Base-by-base conservation (phyloP, 2,113 vertebrate genomes). In the Coptodon bakossiorum region DNA sequence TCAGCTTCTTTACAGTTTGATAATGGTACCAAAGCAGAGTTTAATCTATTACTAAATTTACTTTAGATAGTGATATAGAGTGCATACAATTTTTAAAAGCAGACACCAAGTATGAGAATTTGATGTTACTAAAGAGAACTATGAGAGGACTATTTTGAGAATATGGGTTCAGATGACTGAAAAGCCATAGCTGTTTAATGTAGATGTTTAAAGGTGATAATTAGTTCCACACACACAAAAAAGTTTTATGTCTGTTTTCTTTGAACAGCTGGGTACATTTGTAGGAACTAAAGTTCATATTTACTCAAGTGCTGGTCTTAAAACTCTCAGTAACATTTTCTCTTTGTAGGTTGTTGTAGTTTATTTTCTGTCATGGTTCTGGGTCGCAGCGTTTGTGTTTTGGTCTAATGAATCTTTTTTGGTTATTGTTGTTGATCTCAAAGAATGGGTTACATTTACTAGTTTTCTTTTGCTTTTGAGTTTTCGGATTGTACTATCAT, bases 41-140 rank as follows among this genome's bases (percentile, higher is more conserved):
- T 76, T 48, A 76, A 76, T 29, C 9, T 29, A 2, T 48, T 48
- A 11, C 1, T 76, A 17, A 48, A 48, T 17, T 29, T 48, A 76
- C 22, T 45, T 45, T 73, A 73, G 1, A 27, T 27, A 16, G 66
- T 73, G 13, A 45, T 6, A 43, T 43, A 24, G 13, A 0, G 8
- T 43, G 66, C n/a, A 4, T 45, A 27, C 3, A 45, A 4, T 24
- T 73, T 71, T 24, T 45, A 71, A 43, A 71, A 71, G 66, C 13
- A 71, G n/a, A 10, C 0, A 10, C 0, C 0, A 73, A 11, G 40
- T 73, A 45, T 45, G 22, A 73, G 0, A 48, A 1, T 29, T 76
- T 76, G 22, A 71, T 45, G 38, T 3, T 10, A 10, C 7, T 24
- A 9, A 1, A 71, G 66, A 36, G 66, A 43, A 43, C 11, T 43